These are phyloP conservation scores for Epizoanthus ramosus DNA, from an alignment of 92 coral and sea anemone species.

Conservation along the genomic window DNA sequence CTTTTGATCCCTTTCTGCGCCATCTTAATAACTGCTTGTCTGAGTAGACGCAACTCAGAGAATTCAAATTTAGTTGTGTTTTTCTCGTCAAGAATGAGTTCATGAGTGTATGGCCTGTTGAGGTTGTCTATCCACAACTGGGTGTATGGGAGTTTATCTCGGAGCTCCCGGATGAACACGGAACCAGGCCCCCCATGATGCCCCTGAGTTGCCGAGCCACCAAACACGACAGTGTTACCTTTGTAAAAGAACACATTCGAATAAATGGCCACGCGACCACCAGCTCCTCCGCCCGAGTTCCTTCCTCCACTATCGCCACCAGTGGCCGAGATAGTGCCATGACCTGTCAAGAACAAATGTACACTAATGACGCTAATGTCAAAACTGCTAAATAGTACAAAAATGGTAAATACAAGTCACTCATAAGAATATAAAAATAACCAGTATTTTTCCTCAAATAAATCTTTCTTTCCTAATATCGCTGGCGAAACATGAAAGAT, in stretches of 20 bases:
- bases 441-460: no score
- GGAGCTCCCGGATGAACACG: constrained; percentile 50
- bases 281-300: constrained; percentile 65
- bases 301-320: constrained; percentile 64
- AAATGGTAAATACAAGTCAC: no score
- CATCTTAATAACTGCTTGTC: constrained; percentile 45
- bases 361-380: no score
- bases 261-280: constrained; percentile 67
- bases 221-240: constrained; percentile 52
- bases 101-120: constrained; percentile 44
- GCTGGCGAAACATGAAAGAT: no score
- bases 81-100: constrained; percentile 53
- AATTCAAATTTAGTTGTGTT: constrained; percentile 47
- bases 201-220: constrained; percentile 49
- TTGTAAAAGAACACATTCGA: constrained; percentile 51
- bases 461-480: no score
- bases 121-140: constrained; percentile 57
- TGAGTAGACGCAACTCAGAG: constrained; percentile 55
- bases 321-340: constrained; percentile 23
- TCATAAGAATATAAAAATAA: no score
- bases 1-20: constrained; percentile 34
- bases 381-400: no score
- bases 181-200: constrained; percentile 72
- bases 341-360: background rate
- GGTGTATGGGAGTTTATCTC: constrained; percentile 44